phyloP scores from a whole-genome alignment of 2,113 vertebrate genomes.

The Percopsis transmontana region DNA sequence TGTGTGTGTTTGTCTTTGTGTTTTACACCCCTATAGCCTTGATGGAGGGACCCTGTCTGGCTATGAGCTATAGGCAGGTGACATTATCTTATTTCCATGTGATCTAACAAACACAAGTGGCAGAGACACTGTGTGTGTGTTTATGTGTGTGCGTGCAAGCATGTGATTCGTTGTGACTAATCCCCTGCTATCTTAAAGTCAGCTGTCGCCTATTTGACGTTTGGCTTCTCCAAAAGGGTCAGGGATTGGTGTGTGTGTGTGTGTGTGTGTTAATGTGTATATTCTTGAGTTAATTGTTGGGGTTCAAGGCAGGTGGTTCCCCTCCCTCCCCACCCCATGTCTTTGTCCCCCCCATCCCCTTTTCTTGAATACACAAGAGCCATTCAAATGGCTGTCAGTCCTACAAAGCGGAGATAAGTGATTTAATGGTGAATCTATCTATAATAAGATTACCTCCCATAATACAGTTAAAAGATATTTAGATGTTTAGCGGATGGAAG shows the following conservation, averaged over 20 bases:
- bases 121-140: not conserved
- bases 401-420: conserved; percentile 24
- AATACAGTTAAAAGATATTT: conserved; percentile 34
- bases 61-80: conserved; percentile 45
- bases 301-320: conserved; percentile 62
- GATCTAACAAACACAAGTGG: conserved; percentile 4
- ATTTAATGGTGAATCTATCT: conserved; percentile 33
- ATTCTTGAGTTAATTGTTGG: conserved; percentile 41
- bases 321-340: conserved; percentile 13
- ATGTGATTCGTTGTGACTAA: conserved; percentile 67
- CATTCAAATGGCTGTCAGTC: not conserved
- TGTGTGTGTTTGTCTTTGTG: not conserved
- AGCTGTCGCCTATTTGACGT: conserved; percentile 62
- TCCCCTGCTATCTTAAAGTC: conserved; percentile 52
- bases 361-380: not conserved
- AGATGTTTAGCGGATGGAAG: conserved; percentile 24
- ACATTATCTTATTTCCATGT: conserved; percentile 53
- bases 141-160: conserved; percentile 40
- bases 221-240: conserved; percentile 61
- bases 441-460: conserved; percentile 43
- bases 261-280: conserved; percentile 45
- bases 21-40: not conserved
- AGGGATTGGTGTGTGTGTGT: conserved; percentile 33
- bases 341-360: not conserved
- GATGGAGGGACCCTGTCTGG: conserved; percentile 11